Conservation (phyloP, 2,888 invertebrate species). For the Kuschelorhynchus macadamiae region DNA sequence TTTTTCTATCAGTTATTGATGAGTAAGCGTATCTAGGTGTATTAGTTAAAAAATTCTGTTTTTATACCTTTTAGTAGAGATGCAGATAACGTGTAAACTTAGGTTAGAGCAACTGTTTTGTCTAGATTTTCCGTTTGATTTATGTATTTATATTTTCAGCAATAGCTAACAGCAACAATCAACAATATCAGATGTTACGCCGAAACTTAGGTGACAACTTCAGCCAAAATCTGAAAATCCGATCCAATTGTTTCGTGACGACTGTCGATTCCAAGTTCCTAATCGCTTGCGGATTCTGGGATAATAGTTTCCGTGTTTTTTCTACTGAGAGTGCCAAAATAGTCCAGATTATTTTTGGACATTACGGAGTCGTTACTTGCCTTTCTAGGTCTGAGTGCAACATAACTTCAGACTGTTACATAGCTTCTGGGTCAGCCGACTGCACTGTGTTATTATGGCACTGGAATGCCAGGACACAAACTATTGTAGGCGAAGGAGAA, state of each 20-base stretch:
- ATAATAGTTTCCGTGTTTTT: slow-evolving; percentile 98
- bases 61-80: too few species aligned
- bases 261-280: slow-evolving; percentile 98
- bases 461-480: slow-evolving; percentile 97
- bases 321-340: slow-evolving; percentile 98
- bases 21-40: too few species aligned
- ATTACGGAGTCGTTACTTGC: slow-evolving; percentile 99
- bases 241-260: slow-evolving; percentile 96
- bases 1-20: too few species aligned
- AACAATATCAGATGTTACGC: slow-evolving; percentile 81
- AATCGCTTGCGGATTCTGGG: slow-evolving; percentile 99
- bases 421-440: slow-evolving; percentile 98
- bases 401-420: slow-evolving; percentile 98
- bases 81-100: too few species aligned
- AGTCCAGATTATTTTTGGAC: slow-evolving; percentile 98
- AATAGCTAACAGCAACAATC: slow-evolving; percentile 81
- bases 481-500: slow-evolving; percentile 97
- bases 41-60: too few species aligned
- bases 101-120: too few species aligned
- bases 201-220: slow-evolving; percentile 98
- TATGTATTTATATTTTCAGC: slow-evolving; percentile 72
- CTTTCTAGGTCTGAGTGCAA: slow-evolving; percentile 97
- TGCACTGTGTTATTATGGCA: slow-evolving; percentile 99
- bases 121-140: too few species aligned
- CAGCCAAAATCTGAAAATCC: slow-evolving; percentile 94